Conservation (phyloP, 2,888 invertebrate genomes). For the Stenurella melanura region DNA sequence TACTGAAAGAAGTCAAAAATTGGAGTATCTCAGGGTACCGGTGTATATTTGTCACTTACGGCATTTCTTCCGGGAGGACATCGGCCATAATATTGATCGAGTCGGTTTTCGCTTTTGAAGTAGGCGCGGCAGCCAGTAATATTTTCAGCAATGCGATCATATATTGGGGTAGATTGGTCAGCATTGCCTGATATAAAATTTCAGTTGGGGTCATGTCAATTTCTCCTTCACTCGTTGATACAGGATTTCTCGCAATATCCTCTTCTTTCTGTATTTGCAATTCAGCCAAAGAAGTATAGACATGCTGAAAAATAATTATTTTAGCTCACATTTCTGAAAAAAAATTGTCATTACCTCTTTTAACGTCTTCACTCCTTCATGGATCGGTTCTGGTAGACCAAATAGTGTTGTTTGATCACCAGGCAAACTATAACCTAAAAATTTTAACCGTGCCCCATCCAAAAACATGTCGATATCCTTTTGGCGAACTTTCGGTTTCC, state of each 20-base stretch:
- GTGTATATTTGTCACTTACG: constrained; percentile 75
- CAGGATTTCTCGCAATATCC: constrained; percentile 92
- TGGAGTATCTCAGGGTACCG: not conserved
- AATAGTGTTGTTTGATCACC: constrained; percentile 92
- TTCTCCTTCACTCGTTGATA: constrained; percentile 89
- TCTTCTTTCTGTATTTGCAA: constrained; percentile 93
- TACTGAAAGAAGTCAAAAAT: constrained; percentile 73
- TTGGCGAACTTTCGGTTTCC: constrained; percentile 97
- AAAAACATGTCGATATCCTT: constrained; percentile 95
- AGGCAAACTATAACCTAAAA: constrained; percentile 94
- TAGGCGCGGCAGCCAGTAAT: constrained; percentile 96
- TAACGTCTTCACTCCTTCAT: constrained; percentile 94
- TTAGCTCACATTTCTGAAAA: constrained; percentile 28
- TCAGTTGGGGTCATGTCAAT: constrained; percentile 90
- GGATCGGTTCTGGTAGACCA: constrained; percentile 96
- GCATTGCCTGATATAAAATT: constrained; percentile 92
- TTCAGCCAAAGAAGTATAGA: constrained; percentile 95
- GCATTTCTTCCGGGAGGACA: constrained; percentile 97
- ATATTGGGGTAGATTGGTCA: constrained; percentile 97
- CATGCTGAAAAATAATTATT: constrained; percentile 78
- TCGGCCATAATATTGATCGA: constrained; percentile 99
- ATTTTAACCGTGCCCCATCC: constrained; percentile 93
- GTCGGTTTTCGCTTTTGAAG: constrained; percentile 98
- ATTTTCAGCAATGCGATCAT: constrained; percentile 98
- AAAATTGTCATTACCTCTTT: constrained; percentile 76